phyloP scores from a whole-genome alignment of 2,113 vertebrate genomes.

The Suncus etruscus region DNA sequence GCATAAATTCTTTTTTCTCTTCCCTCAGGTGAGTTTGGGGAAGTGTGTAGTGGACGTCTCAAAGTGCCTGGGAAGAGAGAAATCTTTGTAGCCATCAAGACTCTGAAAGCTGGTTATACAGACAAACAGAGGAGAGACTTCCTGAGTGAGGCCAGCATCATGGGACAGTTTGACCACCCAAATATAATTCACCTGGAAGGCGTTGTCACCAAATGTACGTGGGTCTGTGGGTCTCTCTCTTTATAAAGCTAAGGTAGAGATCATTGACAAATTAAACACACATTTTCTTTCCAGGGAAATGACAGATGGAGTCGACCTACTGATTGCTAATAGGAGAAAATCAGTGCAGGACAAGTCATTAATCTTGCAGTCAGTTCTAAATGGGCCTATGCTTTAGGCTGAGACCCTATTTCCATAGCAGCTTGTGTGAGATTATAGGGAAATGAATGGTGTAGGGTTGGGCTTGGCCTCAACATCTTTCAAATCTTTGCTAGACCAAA shows the following conservation, averaged over 20 bases:
- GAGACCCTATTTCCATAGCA: slow-evolving; percentile 92
- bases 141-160: slow-evolving; percentile 98
- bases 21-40: slow-evolving; percentile 94
- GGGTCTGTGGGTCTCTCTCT: slow-evolving; percentile 81
- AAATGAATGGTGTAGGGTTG: slow-evolving; percentile 85
- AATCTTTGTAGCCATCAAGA: slow-evolving; percentile 99
- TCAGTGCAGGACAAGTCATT: slow-evolving; percentile 91
- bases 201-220: slow-evolving; percentile 98
- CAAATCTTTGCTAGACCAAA: slow-evolving; percentile 82
- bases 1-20: slow-evolving; percentile 43
- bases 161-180: slow-evolving; percentile 99
- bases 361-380: slow-evolving; percentile 97
- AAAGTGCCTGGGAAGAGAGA: slow-evolving; percentile 98
- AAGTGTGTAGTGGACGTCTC: slow-evolving; percentile 97
- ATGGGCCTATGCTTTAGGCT: slow-evolving; percentile 92
- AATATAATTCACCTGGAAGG: slow-evolving; percentile 99
- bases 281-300: slow-evolving; percentile 83
- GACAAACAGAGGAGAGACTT: slow-evolving; percentile 99
- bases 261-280: slow-evolving; percentile 84
- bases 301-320: slow-evolving; percentile 93
- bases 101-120: slow-evolving; percentile 97
- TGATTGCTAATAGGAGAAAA: slow-evolving; percentile 94
- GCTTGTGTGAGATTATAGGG: slow-evolving; percentile 86
- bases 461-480: slow-evolving; percentile 81
- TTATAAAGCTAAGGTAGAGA: slow-evolving; percentile 78